Evolutionary conservation across 2,888 invertebrate species (phyloP).

Genomic region (Mesorhabditis sp.): DNA sequence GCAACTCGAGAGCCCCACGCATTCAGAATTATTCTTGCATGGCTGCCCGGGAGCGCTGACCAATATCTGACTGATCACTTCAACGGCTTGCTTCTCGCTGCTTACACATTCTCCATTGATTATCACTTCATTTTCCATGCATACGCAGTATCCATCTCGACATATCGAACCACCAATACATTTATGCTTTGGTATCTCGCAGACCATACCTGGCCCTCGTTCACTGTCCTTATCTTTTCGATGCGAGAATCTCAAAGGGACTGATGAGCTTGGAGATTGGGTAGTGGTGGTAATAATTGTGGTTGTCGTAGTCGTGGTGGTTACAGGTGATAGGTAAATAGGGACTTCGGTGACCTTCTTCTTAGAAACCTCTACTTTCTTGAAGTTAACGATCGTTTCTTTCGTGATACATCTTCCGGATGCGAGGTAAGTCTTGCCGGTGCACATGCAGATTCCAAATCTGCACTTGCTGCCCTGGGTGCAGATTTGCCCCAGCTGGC

Average conservation of each 20-base stretch:
- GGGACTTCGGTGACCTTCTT: neutral
- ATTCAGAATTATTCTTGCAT: conserved; percentile 28
- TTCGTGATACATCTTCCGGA: conserved; percentile 32
- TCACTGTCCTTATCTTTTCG: conserved; percentile 8
- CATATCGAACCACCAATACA: conserved; percentile 43
- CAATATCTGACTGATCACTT: conserved; percentile 14
- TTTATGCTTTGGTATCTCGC: conserved; percentile 24
- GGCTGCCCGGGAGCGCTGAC: conserved; percentile 43
- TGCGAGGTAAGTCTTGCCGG: conserved; percentile 27
- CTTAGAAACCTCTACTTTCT: neutral
- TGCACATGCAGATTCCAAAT: conserved; percentile 49
- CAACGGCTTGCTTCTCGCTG: conserved; percentile 26
- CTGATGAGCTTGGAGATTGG: conserved; percentile 9
- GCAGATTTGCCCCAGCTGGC: conserved; percentile 46
- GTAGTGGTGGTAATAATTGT: conserved; percentile 7
- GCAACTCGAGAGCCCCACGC: conserved; percentile 35
- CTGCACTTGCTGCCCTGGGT: conserved; percentile 44
- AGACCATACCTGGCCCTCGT: conserved; percentile 24
- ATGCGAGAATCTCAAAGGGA: neutral
- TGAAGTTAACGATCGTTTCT: neutral
- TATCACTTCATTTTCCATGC: conserved; percentile 39
- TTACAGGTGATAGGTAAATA: neutral
- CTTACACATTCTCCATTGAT: conserved; percentile 35
- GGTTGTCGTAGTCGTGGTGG: conserved; percentile 12
- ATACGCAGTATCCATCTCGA: conserved; percentile 28